Percentiles rank a stretch among this genome's conserved stretches.
Evolutionary conservation across 2,888 invertebrate species (phyloP).

Genomic region (Cephus pygmeus): DNA sequence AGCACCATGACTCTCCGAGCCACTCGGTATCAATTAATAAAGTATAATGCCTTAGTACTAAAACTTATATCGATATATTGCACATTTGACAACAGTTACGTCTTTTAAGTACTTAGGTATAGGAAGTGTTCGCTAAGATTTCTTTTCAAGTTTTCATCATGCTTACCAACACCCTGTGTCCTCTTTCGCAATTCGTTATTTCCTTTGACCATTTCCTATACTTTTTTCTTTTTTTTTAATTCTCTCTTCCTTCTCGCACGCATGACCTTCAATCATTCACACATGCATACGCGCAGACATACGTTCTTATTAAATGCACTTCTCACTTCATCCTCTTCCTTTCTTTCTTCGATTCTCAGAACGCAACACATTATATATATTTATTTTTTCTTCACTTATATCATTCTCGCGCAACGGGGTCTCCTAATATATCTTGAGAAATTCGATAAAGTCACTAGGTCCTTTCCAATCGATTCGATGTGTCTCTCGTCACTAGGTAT

Average conservation of each 20-base stretch:
- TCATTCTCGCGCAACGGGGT: background rate
- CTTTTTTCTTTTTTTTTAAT: background rate
- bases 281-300: background rate
- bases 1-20: background rate
- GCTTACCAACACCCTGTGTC: conserved; percentile 6
- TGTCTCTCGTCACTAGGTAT: conserved; percentile 34
- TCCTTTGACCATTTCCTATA: background rate
- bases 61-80: conserved; percentile 65
- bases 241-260: background rate
- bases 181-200: background rate
- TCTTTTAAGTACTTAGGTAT: conserved; percentile 62
- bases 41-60: conserved; percentile 54
- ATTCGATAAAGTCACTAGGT: conserved; percentile 33
- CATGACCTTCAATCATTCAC: background rate
- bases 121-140: conserved; percentile 51
- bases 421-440: conserved; percentile 10
- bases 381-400: background rate
- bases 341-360: background rate
- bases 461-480: conserved; percentile 46
- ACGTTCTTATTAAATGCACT: background rate
- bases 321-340: background rate
- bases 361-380: conserved; percentile 1
- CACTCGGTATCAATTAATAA: conserved; percentile 44
- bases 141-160: conserved; percentile 17
- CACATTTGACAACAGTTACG: conserved; percentile 66